These are phyloP conservation scores for Nibea albiflora DNA, from an alignment of 2,113 vertebrate species.

Conservation along the genomic window DNA sequence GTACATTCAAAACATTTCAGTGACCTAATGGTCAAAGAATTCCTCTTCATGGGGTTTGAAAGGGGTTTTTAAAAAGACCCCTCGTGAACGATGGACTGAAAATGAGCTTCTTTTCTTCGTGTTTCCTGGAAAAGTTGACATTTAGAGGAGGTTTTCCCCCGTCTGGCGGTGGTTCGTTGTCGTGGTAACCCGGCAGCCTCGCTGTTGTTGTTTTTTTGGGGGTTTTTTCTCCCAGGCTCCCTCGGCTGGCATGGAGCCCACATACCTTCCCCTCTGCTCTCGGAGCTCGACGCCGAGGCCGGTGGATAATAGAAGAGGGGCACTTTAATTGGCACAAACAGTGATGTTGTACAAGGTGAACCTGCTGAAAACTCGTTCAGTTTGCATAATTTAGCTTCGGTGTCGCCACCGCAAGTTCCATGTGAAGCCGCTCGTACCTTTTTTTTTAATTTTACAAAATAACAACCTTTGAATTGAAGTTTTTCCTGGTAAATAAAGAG, in stretches of 20 bases:
- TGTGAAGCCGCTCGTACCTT: too few relatives aligned
- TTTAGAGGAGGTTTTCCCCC: slow-evolving; percentile 8
- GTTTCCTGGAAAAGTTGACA: slow-evolving; percentile 62
- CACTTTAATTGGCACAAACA: slow-evolving; percentile 45
- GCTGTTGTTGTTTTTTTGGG: background rate
- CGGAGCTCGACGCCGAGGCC: slow-evolving; percentile 8
- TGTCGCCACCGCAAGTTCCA: background rate
- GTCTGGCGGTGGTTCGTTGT: slow-evolving; percentile 36
- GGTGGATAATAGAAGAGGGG: slow-evolving; percentile 38
- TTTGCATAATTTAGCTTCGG: background rate
- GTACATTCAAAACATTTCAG: background rate
- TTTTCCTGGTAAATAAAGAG: background rate
- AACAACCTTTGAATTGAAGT: background rate
- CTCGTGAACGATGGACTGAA: slow-evolving; percentile 6
- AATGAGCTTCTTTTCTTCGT: slow-evolving; percentile 45
- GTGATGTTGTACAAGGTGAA: slow-evolving; percentile 29
- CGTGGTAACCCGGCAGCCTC: slow-evolving; percentile 33
- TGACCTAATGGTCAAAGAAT: slow-evolving; percentile 16
- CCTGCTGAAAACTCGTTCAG: slow-evolving; percentile 12
- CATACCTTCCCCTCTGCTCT: slow-evolving; percentile 54
- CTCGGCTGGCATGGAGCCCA: slow-evolving; percentile 58
- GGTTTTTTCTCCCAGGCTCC: slow-evolving; percentile 49
- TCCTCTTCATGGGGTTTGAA: background rate
- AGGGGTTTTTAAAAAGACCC: background rate
- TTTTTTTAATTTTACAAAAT: background rate